Evolutionary conservation across 2,888 invertebrate genomes (phyloP), one percentile per base, ranked within the genome.

Genomic region (Stegophylla sp.): DNA sequence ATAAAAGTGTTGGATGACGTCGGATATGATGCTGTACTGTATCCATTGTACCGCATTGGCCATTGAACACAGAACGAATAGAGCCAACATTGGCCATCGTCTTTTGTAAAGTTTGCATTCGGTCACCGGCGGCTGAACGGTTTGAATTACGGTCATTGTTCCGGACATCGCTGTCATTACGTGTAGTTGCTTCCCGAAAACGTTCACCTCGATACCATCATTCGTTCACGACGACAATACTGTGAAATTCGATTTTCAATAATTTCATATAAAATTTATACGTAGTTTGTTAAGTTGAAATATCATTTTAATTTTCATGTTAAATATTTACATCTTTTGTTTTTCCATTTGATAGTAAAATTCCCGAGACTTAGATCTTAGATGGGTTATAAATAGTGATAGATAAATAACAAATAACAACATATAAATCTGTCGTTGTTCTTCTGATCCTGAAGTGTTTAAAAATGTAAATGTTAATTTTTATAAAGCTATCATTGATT

Each of bases 11-110:
- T 88, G 89, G 64, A 97, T 90, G 75, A 95, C 91, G 86, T 95
- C 93, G 84, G 93, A 91, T 83, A 98, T 96, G 86, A 97, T 97
- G 85, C 95, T 93, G 89, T 96, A 95, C 88, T 98, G 95, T 85
- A 97, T 94, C 98, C 98, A 98, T 87, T 98, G 98, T 90, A 96
- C 92, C 66, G 96, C 91, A 87, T 97, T 98, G 81, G 94, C 92
- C 73, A 94, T 93, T 12, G 97, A 97, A 86, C 94, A 95, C 66
- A 94, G 86, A 13, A 94, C 93, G 87, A 98, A 98, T 84, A 98
- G 90, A 81, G 90, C 88, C 84, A 98, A 88, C 85, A 96, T 92
- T 82, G 94, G 87, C 95, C 96, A 98, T 88, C 97, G 89, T 83
- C 92, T 89, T 82, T 89, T 90, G 87, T 91, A 94, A 69, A 93